phyloP scores from a whole-genome alignment of 2,888 invertebrate genomes.

The Heteromyza rotundicornis region DNA sequence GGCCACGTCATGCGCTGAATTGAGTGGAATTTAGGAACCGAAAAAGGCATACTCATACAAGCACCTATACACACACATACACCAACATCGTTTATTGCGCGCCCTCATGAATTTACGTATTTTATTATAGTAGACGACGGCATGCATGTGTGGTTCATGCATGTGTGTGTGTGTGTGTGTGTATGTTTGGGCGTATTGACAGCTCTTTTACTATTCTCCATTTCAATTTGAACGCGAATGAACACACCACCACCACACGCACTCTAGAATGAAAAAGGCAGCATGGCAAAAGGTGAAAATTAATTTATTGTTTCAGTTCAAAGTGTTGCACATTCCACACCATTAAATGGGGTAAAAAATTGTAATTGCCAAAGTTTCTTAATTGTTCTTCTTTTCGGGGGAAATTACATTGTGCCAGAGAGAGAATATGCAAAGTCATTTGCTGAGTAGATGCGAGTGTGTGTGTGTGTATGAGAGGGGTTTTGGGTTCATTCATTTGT shows the following conservation, averaged over 20 bases:
- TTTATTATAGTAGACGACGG: not conserved
- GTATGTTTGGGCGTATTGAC: not conserved
- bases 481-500: no score
- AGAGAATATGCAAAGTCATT: slow-evolving; percentile 51
- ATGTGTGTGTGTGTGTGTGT: not conserved
- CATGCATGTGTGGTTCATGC: not conserved
- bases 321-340: slow-evolving; percentile 45
- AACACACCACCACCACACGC: not conserved
- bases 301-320: slow-evolving; percentile 33
- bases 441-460: not conserved
- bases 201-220: not conserved
- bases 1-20: not conserved
- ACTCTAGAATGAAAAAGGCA: no score
- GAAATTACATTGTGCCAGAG: slow-evolving; percentile 40
- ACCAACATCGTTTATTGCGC: not conserved
- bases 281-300: not conserved
- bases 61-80: not conserved
- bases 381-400: slow-evolving; percentile 42
- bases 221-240: not conserved
- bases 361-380: slow-evolving; percentile 51
- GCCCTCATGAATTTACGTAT: not conserved
- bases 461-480: not conserved
- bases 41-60: no score
- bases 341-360: slow-evolving; percentile 29
- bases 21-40: not conserved